Evolutionary conservation across 2,888 invertebrate genomes (phyloP).

Genomic region (Lycocerus yunnanus): DNA sequence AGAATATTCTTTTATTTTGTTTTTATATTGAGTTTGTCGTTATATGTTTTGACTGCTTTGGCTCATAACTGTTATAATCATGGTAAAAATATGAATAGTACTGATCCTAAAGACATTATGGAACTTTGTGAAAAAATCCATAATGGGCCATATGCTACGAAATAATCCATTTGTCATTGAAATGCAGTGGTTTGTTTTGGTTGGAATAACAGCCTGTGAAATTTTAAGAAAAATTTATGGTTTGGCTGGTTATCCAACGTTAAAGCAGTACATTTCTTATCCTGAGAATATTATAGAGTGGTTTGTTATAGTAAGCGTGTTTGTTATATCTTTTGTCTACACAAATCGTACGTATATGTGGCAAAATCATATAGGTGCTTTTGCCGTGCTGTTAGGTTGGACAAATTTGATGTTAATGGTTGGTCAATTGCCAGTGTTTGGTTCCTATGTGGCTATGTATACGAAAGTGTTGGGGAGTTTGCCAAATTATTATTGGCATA

Average conservation of each 20-base stretch:
- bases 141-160: constrained; percentile 74
- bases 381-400: constrained; percentile 85
- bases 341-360: constrained; percentile 78
- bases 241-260: constrained; percentile 78
- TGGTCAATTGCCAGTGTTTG: constrained; percentile 85
- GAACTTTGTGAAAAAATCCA: constrained; percentile 79
- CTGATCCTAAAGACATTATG: constrained; percentile 68
- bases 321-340: constrained; percentile 81
- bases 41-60: constrained; percentile 80
- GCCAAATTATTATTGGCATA: constrained; percentile 85
- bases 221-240: constrained; percentile 81
- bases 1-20: constrained; percentile 77
- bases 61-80: constrained; percentile 87
- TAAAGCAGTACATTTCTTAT: constrained; percentile 81
- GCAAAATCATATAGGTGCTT: constrained; percentile 87
- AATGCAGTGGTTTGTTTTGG: constrained; percentile 82
- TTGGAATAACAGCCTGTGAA: constrained; percentile 79
- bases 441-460: constrained; percentile 90
- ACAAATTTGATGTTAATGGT: constrained; percentile 91
- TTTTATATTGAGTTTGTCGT: constrained; percentile 78
- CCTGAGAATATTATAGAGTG: constrained; percentile 87
- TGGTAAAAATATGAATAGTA: constrained; percentile 67
- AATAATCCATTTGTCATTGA: constrained; percentile 78
- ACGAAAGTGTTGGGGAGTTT: constrained; percentile 87
- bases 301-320: constrained; percentile 84